Base-by-base conservation (phyloP, 2,888 invertebrate genomes). In the Saturnia pavonia region DNA sequence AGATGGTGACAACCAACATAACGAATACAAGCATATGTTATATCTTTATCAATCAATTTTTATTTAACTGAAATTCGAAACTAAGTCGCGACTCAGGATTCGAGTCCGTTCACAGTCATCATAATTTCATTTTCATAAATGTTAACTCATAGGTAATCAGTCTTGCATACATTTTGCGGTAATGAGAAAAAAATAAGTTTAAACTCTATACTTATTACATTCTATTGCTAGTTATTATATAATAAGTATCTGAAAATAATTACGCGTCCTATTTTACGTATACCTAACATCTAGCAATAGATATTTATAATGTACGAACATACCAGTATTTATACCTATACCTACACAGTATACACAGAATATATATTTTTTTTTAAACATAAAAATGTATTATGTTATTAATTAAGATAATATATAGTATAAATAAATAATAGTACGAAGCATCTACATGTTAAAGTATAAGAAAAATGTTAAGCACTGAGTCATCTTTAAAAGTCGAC, bases 401-500 rank as follows among this genome's bases (percentile, higher is more conserved):
- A 54, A 54, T 54, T n/a, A 54, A 9, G 22, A n/a, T 1, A 54
- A 54, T 60, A 60, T 25, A 25, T 4, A n/a, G n/a, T n/a, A 60
- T 14, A 27, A 16, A 8, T 22, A 22, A 11, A 54, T 54, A 54
- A 22, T 54, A 22, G 14, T 68, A 14, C 19, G 22, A 22, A 43
- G 25, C 6, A 34, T 6, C 16, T 57, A 54, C 42, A 42, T 22
- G 57, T 60, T 9, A 57, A 48, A 19, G 14, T 68, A 25, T 68
- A 42, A 48, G 25, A 12, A 16, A 57, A 22, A 42, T 22, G 60
- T 68, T 34, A 48, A 40, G 25, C 11, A 22, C 22, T 68, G 68
- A 68, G 48, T 57, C 69, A 57, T 42, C 22, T n/a, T 42, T 45
- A 51, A 34, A 60, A 42, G 42, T 57, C 40, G 69, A 57, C 69